Conservation (phyloP, 2,113 vertebrate species). For the Halichoeres trimaculatus region DNA sequence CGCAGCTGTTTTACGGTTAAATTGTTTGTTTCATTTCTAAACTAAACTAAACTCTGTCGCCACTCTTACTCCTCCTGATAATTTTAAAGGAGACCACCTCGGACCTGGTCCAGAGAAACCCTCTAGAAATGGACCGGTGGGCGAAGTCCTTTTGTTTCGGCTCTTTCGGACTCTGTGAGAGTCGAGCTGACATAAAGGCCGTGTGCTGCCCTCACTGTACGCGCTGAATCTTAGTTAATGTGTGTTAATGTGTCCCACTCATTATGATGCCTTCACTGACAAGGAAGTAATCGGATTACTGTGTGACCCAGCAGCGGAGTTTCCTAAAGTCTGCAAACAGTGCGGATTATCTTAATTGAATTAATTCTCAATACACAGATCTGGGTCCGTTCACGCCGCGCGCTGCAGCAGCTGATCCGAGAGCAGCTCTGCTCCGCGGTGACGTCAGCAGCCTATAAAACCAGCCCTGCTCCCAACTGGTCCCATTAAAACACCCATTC, state of each 20-base stretch:
- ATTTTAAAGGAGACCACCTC: too few relatives aligned
- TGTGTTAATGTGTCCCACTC: neutral
- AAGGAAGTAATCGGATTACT: conserved; percentile 92
- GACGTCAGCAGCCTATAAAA: conserved; percentile 97
- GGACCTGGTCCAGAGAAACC: too few relatives aligned
- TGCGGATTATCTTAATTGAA: conserved; percentile 94
- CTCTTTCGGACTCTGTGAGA: too few relatives aligned
- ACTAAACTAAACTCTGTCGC: too few relatives aligned
- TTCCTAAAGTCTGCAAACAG: conserved; percentile 81
- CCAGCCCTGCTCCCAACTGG: conserved; percentile 82
- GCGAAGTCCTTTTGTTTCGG: too few relatives aligned
- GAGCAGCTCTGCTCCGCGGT: conserved; percentile 83
- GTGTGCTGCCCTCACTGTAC: conserved; percentile 4
- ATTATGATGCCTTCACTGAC: conserved; percentile 75
- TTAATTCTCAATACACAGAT: conserved; percentile 94
- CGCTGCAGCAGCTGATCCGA: conserved; percentile 59
- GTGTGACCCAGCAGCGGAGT: conserved; percentile 63
- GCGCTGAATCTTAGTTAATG: conserved; percentile 10
- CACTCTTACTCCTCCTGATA: too few relatives aligned
- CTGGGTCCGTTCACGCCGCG: conserved; percentile 73
- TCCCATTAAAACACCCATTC: conserved; percentile 63
- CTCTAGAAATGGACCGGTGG: too few relatives aligned
- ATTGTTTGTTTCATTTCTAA: too few relatives aligned
- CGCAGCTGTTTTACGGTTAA: too few relatives aligned
- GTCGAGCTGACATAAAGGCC: neutral